Percentiles rank a stretch among this genome's conserved stretches.
These are phyloP conservation scores for Charadrius vociferus DNA, from an alignment of 2,113 vertebrate species.

Conservation along the genomic window DNA sequence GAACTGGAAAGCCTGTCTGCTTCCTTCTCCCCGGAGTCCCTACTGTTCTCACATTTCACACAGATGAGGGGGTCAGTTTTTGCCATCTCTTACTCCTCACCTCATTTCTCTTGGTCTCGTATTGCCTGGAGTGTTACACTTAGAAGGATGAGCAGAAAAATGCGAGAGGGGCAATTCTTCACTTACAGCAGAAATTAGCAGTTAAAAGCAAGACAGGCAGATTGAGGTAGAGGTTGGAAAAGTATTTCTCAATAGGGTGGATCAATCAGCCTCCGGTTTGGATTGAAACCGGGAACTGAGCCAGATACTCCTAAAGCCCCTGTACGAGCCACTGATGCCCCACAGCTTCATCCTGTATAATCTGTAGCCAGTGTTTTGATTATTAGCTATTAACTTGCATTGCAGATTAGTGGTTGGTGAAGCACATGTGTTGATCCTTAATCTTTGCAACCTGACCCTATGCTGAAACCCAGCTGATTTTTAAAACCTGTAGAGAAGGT, in stretches of 20 bases:
- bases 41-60: neutral
- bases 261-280: neutral
- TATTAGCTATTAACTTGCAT: neutral
- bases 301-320: neutral
- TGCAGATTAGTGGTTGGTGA: neutral
- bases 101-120: neutral
- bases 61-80: neutral
- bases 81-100: neutral
- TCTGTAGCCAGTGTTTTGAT: neutral
- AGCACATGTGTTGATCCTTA: neutral
- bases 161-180: neutral
- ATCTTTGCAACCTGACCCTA: neutral
- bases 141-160: neutral
- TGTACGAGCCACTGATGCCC: neutral
- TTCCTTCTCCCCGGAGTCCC: neutral
- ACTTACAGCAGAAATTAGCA: neutral
- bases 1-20: neutral
- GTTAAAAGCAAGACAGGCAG: neutral
- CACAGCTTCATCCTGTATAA: neutral
- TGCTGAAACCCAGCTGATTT: neutral
- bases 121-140: neutral
- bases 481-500: neutral
- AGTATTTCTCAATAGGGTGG: neutral
- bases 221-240: neutral
- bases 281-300: neutral